Evolutionary conservation across 2,113 vertebrate species (phyloP), one percentile per base, ranked within the genome.

Genomic region (Microtus oregoni): DNA sequence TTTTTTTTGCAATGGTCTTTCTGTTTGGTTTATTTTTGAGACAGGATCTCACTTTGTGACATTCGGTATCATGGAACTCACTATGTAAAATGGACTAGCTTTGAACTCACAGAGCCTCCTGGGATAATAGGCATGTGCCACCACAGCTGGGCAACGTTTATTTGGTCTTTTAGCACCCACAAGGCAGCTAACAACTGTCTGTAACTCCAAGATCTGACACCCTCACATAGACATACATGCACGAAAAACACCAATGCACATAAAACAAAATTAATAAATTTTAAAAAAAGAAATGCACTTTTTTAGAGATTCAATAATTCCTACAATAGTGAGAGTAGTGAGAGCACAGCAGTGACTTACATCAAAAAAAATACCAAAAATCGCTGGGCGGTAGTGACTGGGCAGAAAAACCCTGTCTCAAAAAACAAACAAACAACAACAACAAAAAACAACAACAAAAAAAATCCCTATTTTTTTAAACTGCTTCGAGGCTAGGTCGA

Each of bases 251-350:
- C 8, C 35, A n/a, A 72, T n/a, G 17, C 35, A 72, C 17, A 38
- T 72, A 38, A 72, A 70, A n/a, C 7, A 70, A 77, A 76, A 47
- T 38, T 50, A 50, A 50, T 50, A 38, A 75, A 75, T 41, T 4
- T 41, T 75, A 24, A 41, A 73, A 73, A n/a, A 68, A 68, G 30
- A 68, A 68, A 68, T 35, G 38, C 9, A 78, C 22, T 4, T 81
- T 68, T 88, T 55, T n/a, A 14, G 72, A 77, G 47, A 72, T 38
- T 92, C 96, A 92, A 55, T 28, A 94, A 88, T 92, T 30, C 70
- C 67, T 26, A 87, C 1, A 28, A 61, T 41, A 68, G 75, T 44
- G 86, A 58, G 11, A 50, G 50, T 50, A 47, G 47, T 47, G 9
- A 47, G 17, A 89, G 89, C 79, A 90, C 26, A 92, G 35, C 77